A percentile compares a stretch with the other conserved stretches of the same genome.
phyloP scores from a whole-genome alignment of 2,113 vertebrate species.

The Corydoras maculifer region DNA sequence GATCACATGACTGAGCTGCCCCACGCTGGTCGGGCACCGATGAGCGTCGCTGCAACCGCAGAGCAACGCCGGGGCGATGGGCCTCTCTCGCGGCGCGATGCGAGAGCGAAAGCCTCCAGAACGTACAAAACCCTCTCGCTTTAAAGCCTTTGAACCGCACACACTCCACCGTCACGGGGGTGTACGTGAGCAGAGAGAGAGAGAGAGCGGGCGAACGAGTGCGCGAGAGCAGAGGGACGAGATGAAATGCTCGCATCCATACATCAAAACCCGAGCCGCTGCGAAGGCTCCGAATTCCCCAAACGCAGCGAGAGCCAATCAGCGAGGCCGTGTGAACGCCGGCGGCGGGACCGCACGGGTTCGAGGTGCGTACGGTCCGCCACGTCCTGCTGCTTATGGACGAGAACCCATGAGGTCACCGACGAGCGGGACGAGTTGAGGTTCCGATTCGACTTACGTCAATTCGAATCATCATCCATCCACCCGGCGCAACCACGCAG shows the following conservation, averaged over 20 bases:
- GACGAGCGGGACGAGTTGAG: too few species aligned
- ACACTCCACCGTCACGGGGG: conserved; percentile 20
- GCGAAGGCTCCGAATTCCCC: conserved; percentile 6
- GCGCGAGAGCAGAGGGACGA: neutral
- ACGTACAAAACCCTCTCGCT: conserved; percentile 29
- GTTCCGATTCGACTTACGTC: too few species aligned
- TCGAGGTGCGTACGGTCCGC: too few species aligned
- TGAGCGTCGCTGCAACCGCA: too few species aligned
- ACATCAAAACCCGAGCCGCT: conserved; percentile 19
- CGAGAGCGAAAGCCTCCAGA: conserved; percentile 19
- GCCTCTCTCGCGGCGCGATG: neutral
- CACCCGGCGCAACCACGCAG: too few species aligned
- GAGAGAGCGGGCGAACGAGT: neutral
- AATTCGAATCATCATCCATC: too few species aligned
- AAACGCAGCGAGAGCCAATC: conserved; percentile 9
- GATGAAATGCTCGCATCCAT: conserved; percentile 21
- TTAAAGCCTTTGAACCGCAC: conserved; percentile 27
- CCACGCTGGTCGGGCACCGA: too few species aligned
- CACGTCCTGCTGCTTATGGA: too few species aligned
- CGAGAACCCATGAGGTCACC: too few species aligned
- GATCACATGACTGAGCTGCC: too few species aligned
- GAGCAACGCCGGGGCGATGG: too few species aligned
- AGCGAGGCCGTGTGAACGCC: conserved; percentile 19
- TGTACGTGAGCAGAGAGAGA: conserved; percentile 1
- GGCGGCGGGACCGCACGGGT: neutral